Evolutionary conservation across 2,797 vertebrate genomes (phyloP).

Genomic region (Oceanodroma leucorhoa): DNA sequence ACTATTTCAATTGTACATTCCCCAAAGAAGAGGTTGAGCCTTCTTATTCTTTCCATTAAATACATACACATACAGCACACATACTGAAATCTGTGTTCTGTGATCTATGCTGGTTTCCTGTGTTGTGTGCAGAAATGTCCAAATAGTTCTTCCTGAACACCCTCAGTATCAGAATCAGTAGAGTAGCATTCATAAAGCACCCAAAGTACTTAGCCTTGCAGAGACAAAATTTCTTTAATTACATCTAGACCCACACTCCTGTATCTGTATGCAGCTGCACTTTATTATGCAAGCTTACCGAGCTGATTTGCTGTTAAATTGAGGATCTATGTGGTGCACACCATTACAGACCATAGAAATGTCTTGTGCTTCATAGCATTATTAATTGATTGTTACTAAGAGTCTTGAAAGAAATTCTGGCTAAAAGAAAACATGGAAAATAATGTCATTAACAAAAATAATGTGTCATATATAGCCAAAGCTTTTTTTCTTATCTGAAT

Average conservation of each 20-base stretch:
- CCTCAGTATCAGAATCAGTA: background rate
- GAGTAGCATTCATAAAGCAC: background rate
- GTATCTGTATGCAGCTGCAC: background rate
- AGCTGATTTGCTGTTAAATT: background rate
- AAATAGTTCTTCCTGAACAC: background rate
- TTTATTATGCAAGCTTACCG: background rate
- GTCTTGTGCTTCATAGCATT: background rate
- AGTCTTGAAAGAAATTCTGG: background rate
- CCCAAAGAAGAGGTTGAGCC: background rate
- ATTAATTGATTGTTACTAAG: background rate
- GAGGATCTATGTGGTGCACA: background rate
- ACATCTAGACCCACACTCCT: background rate
- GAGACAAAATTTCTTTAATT: background rate
- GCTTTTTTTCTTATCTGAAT: background rate
- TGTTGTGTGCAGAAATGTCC: background rate
- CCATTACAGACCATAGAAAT: background rate
- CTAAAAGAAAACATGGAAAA: background rate
- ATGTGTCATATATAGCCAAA: background rate
- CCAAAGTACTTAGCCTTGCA: background rate
- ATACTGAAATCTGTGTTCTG: background rate
- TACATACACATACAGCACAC: rapidly evolving
- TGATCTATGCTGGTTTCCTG: background rate
- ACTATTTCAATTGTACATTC: background rate
- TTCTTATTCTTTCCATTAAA: background rate
- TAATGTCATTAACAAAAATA: background rate